Conservation (phyloP, 2,888 invertebrate species). For the Drosophila siamana region DNA sequence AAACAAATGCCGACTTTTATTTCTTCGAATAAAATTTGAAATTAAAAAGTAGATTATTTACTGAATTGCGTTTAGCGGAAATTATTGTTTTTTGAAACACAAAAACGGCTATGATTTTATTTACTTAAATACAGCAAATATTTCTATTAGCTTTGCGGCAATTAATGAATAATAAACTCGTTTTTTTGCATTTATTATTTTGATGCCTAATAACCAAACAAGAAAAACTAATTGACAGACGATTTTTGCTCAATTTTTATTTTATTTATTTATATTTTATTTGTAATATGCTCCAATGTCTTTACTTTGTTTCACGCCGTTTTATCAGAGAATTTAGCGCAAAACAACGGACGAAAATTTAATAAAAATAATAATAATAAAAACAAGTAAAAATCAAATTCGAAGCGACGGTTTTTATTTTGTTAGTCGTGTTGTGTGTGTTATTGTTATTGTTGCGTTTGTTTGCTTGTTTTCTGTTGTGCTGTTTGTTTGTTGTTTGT, state of each 20-base stretch:
- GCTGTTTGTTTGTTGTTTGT: slow-evolving; percentile 29
- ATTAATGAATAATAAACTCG: background rate
- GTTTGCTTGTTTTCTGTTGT: slow-evolving; percentile 7
- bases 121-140: background rate
- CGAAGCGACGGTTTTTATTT: slow-evolving; percentile 14
- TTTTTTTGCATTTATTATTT: background rate
- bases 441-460: slow-evolving; percentile 11
- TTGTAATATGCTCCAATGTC: background rate
- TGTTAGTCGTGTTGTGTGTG: slow-evolving; percentile 15
- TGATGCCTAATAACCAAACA: background rate
- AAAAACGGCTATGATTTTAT: background rate
- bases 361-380: slow-evolving; percentile 15
- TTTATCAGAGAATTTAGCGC: background rate
- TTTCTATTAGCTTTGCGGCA: no score
- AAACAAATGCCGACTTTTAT: slow-evolving; percentile 25
- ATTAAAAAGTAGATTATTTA: background rate
- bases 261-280: no score
- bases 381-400: slow-evolving; percentile 43
- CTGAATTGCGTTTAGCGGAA: background rate
- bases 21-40: background rate
- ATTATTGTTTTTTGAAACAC: background rate
- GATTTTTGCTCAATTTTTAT: background rate
- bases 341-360: slow-evolving; percentile 3
- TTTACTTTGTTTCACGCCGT: background rate
- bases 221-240: background rate